phyloP scores from a whole-genome alignment of 2,888 invertebrate genomes.

The Caenorhabditis becei region DNA sequence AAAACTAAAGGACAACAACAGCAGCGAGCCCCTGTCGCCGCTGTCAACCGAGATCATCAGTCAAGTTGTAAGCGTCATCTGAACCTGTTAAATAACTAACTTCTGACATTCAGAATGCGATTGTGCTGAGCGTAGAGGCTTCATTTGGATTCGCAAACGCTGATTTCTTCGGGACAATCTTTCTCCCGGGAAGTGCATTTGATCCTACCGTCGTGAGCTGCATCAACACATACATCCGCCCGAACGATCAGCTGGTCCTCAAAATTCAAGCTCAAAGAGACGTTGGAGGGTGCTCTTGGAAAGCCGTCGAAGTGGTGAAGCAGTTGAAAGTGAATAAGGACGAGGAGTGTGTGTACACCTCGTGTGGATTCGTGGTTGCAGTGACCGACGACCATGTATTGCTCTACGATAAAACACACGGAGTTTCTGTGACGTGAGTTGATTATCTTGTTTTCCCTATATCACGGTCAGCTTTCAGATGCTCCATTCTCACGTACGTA shows the following conservation, averaged over 20 bases:
- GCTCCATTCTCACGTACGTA: constrained; percentile 34
- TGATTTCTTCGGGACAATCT: constrained; percentile 20
- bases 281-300: constrained; percentile 34
- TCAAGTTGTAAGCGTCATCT: not conserved
- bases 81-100: not conserved
- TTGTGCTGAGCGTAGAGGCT: not conserved
- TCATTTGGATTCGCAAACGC: constrained; percentile 22
- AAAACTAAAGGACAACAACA: too few species aligned
- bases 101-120: constrained; percentile 14
- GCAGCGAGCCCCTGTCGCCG: not conserved
- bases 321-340: not conserved
- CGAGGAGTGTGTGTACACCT: not conserved
- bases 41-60: constrained; percentile 2
- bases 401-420: not conserved
- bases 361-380: not conserved
- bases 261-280: constrained; percentile 37
- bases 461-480: too few species aligned
- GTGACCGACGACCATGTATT: not conserved
- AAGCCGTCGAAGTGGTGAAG: constrained; percentile 24
- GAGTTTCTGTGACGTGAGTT: constrained; percentile 1
- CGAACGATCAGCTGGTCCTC: constrained; percentile 9
- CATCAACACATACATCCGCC: constrained; percentile 9
- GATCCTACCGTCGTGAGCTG: not conserved
- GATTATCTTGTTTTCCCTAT: too few species aligned
- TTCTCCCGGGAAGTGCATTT: constrained; percentile 60